Conservation (phyloP, 2,797 vertebrate genomes). For the Zenarchopterus dispar region DNA sequence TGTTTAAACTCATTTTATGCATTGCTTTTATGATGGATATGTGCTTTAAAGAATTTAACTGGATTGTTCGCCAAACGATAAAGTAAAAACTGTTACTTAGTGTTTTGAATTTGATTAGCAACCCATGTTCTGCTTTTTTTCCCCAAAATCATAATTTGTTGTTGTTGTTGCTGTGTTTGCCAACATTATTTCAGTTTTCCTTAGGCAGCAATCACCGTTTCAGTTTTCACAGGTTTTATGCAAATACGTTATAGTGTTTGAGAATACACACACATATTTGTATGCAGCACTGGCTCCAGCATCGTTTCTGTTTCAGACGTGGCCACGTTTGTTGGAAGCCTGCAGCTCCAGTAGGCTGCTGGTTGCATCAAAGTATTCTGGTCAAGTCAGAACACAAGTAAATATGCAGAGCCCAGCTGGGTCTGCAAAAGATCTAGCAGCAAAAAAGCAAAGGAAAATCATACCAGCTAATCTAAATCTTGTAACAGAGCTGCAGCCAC, state of each 20-base stretch:
- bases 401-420: slow-evolving; percentile 36
- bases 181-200: slow-evolving; percentile 15
- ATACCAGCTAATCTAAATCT: slow-evolving; percentile 25
- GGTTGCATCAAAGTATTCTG: slow-evolving; percentile 50
- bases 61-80: neutral
- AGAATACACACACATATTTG: slow-evolving; percentile 38
- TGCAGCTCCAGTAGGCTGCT: slow-evolving; percentile 32
- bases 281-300: slow-evolving; percentile 34
- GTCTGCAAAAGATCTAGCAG: slow-evolving; percentile 24
- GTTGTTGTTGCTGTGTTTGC: slow-evolving; percentile 16
- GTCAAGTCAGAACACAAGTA: slow-evolving; percentile 34
- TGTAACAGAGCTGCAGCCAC: slow-evolving; percentile 7
- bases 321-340: slow-evolving; percentile 48
- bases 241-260: slow-evolving; percentile 31
- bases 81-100: slow-evolving; percentile 24
- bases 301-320: slow-evolving; percentile 47
- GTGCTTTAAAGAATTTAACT: too few species aligned
- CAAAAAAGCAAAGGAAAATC: slow-evolving; percentile 23
- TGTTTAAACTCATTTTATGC: too few species aligned
- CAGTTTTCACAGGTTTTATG: slow-evolving; percentile 40
- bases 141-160: slow-evolving; percentile 18
- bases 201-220: slow-evolving; percentile 20
- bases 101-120: slow-evolving; percentile 20
- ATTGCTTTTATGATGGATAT: neutral
- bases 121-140: slow-evolving; percentile 20